A percentile compares a stretch with the other conserved stretches of the same genome.
phyloP scores from a whole-genome alignment of 2,888 invertebrate genomes.

The Apoderus coryli region DNA sequence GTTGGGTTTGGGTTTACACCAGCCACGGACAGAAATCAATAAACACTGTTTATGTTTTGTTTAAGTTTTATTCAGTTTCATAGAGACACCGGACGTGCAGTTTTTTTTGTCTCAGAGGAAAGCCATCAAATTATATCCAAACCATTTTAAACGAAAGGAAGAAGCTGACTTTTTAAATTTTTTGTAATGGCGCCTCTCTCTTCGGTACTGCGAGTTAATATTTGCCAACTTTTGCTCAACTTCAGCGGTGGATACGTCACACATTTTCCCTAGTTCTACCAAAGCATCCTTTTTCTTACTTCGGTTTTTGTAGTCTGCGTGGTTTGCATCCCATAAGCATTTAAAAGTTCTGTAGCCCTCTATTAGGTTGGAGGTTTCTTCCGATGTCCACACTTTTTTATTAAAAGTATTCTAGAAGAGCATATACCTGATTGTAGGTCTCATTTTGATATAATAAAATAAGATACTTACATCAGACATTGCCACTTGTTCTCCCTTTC shows the following conservation, averaged over 20 bases:
- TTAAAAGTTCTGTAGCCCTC: constrained; percentile 1
- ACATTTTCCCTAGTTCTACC: constrained; percentile 3
- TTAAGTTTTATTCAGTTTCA: constrained; percentile 2
- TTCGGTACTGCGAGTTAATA: no score
- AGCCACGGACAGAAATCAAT: constrained; percentile 2
- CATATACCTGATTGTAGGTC: constrained; percentile 1
- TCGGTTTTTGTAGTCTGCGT: constrained; percentile 1
- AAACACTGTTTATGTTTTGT: constrained; percentile 1
- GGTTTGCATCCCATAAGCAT: constrained; percentile 1
- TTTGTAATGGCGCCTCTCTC: no score
- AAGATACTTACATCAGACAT: constrained; percentile 2
- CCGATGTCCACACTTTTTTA: no score
- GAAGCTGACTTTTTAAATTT: no score
- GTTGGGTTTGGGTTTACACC: constrained; percentile 1
- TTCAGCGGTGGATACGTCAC: constrained; percentile 1
- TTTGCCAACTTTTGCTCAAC: constrained; percentile 3
- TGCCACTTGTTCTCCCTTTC: constrained; percentile 3
- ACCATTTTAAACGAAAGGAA: no score
- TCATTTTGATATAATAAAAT: not conserved
- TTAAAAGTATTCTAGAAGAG: constrained; percentile 2
- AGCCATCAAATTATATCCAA: no score
- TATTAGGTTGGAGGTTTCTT: constrained; percentile 1
- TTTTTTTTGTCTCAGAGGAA: no score
- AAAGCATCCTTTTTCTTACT: constrained; percentile 1
- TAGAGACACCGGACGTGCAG: no score